Evolutionary conservation across 1,140 invertebrate genomes (phyloP).

Genomic region (Pemphigus obesinymphae): DNA sequence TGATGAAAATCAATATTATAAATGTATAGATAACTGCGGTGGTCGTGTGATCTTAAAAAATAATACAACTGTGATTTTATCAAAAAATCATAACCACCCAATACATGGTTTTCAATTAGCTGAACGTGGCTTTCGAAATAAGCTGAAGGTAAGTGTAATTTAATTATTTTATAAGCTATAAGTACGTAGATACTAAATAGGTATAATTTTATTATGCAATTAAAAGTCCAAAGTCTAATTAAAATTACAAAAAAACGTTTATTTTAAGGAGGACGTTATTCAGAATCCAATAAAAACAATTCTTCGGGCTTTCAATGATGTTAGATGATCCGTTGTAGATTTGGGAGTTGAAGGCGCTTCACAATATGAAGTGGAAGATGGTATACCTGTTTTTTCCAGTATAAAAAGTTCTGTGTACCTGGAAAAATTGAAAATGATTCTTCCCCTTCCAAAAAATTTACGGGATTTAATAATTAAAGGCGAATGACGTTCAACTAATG

Average conservation of each 20-base stretch:
- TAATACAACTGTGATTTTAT: too few species aligned
- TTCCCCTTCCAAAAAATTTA: neutral
- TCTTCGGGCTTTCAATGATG: neutral
- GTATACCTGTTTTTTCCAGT: neutral
- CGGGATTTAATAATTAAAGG: neutral
- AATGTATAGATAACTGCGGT: neutral
- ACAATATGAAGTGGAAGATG: neutral
- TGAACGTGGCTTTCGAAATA: too few species aligned
- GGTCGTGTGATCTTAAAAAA: too few species aligned
- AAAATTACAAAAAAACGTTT: too few species aligned
- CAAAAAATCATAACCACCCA: too few species aligned
- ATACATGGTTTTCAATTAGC: too few species aligned
- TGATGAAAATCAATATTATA: neutral
- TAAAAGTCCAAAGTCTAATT: too few species aligned
- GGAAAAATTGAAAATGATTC: neutral
- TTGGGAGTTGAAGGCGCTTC: neutral
- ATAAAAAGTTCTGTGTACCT: neutral
- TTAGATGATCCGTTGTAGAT: neutral
- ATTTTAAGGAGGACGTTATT: neutral
- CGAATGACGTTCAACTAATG: neutral
- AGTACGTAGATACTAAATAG: too few species aligned
- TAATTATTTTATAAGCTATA: too few species aligned
- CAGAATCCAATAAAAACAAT: neutral
- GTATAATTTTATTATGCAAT: too few species aligned
- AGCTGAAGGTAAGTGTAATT: too few species aligned